Evolutionary conservation across 1,140 invertebrate species (phyloP), one percentile per base, ranked within the genome.

Genomic region (Hylaeus anthracinus): DNA sequence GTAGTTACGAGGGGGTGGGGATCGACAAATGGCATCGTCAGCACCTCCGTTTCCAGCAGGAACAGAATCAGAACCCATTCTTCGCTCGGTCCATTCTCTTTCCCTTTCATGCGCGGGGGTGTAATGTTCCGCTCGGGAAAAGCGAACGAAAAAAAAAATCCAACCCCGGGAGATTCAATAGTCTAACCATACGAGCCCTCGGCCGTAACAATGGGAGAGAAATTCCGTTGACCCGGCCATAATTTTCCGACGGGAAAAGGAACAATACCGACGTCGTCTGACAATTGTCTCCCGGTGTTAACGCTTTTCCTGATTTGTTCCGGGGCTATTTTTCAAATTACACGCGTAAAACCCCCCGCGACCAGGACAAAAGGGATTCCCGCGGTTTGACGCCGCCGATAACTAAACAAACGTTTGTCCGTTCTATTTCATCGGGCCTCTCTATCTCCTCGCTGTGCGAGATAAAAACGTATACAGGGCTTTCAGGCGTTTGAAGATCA

Each of bases 51-150:
- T 90, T 87, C 83, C 73, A 73, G 55, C 86, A 67, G 80, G 85
- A 88, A 87, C 81, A 81, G 86, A 89, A 90, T 89, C 84, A 89
- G 88, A 86, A 78, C 65, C 88, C 71, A 90, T 90, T 90, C 88
- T 90, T 89, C 81, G 74, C 37, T 60, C 61, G 75, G 53, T 72
- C 77, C 71, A 84, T 87, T 84, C 87, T 87, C 83, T 85, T 71
- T 86, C 73, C 80, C 48, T 84, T 82, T 86, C 66, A 65, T 61
- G 75, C 65, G 69, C 53, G n/a, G 53, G n/a, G 53, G 77, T 82
- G 80, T 86, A 88, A 88, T 88, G 85, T 81, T 78, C 72, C 51
- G 58, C 10, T 63, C 63, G 26, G 64, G 41, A 41, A 64, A 74
- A 79, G n/a, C 12, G 61, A 61, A 45, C 76, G 72, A 64, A 72